Percentiles rank a stretch among this genome's conserved stretches.
Conservation (phyloP, 2,888 invertebrate genomes). For the Aromia moschata region DNA sequence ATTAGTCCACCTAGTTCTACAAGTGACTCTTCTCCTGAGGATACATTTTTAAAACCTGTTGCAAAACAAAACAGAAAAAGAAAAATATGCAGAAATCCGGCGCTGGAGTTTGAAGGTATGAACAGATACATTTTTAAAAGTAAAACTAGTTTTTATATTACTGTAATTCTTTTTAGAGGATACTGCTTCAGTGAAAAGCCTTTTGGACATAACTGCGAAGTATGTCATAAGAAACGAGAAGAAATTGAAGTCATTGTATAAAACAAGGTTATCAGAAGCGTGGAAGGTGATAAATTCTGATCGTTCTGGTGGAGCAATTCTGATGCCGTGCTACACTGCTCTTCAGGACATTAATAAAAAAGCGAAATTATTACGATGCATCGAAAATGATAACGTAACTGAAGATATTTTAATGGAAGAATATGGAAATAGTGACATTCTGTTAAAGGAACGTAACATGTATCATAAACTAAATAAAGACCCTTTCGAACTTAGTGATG, state of each 20-base stretch:
- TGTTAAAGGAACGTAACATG: slow-evolving; percentile 52
- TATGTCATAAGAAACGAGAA: slow-evolving; percentile 52
- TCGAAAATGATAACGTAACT: slow-evolving; percentile 55
- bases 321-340: slow-evolving; percentile 51
- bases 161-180: slow-evolving; percentile 8
- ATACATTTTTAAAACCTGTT: slow-evolving; percentile 24
- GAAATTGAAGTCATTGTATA: slow-evolving; percentile 50
- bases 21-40: slow-evolving; percentile 1
- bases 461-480: slow-evolving; percentile 46
- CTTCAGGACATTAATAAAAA: slow-evolving; percentile 58
- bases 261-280: slow-evolving; percentile 51
- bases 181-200: slow-evolving; percentile 31
- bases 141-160: background rate
- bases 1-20: no score
- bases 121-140: background rate
- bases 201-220: slow-evolving; percentile 55
- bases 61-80: slow-evolving; percentile 27
- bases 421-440: slow-evolving; percentile 54
- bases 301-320: slow-evolving; percentile 34
- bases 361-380: slow-evolving; percentile 53
- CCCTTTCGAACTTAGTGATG: slow-evolving; percentile 36
- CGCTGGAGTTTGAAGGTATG: slow-evolving; percentile 3
- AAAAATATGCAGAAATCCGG: slow-evolving; percentile 3
- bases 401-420: slow-evolving; percentile 53
- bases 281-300: slow-evolving; percentile 56